Conservation (phyloP, 2,113 vertebrate genomes). For the Planiliza haematocheilus region DNA sequence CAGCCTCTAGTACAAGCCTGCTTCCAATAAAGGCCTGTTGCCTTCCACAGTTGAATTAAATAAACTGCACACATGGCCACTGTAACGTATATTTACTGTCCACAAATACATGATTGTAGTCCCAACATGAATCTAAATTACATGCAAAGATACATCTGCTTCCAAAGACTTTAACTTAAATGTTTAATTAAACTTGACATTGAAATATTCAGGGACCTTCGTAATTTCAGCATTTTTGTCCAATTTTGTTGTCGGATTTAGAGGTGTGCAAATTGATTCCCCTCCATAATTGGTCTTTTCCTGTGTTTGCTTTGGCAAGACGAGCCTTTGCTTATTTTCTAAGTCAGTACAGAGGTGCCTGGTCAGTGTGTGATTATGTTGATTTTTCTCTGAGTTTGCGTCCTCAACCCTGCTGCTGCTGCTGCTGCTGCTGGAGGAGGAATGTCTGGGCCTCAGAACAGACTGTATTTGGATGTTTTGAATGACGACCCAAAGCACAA, state of each 20-base stretch:
- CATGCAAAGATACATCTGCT: too few species aligned
- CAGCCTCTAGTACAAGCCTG: too few species aligned
- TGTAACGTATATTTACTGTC: not conserved
- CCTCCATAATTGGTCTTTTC: conserved; percentile 79
- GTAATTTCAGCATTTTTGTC: conserved; percentile 7
- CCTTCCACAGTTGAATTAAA: too few species aligned
- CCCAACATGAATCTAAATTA: not conserved
- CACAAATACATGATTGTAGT: not conserved
- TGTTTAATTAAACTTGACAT: not conserved
- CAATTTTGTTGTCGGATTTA: conserved; percentile 18
- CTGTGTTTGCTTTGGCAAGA: conserved; percentile 82
- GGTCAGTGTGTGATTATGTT: conserved; percentile 80
- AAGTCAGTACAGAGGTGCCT: conserved; percentile 81
- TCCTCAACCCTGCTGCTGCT: conserved; percentile 69
- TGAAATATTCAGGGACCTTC: not conserved
- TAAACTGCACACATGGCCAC: too few species aligned
- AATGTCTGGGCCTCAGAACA: conserved; percentile 72
- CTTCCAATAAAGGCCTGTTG: too few species aligned
- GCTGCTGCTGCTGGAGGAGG: conserved; percentile 78
- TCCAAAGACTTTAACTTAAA: too few species aligned
- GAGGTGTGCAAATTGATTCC: conserved; percentile 70
- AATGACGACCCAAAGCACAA: conserved; percentile 76
- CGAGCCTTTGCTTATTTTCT: conserved; percentile 81
- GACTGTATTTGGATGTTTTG: conserved; percentile 73
- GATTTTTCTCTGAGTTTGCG: conserved; percentile 36